Conservation (phyloP, 2,797 vertebrate species). For the Catamblyrhynchus diadema region DNA sequence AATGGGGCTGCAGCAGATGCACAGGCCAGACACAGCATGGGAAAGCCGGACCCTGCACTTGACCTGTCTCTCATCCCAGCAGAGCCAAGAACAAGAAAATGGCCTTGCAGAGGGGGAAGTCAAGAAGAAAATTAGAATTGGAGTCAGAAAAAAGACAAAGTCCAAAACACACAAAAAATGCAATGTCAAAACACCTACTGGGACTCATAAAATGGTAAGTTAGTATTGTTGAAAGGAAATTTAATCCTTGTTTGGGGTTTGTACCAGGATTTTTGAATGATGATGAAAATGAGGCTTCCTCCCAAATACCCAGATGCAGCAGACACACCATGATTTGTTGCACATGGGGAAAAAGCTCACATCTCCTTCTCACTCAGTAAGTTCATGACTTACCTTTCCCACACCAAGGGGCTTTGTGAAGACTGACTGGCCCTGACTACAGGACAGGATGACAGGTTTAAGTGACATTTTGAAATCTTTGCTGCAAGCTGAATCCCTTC, state of each 20-base stretch:
- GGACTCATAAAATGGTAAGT: neutral
- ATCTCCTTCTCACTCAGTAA: neutral
- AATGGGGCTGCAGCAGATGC: neutral
- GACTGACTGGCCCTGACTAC: neutral
- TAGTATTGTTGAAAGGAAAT: neutral
- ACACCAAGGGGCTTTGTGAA: neutral
- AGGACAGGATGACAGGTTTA: neutral
- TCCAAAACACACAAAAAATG: neutral
- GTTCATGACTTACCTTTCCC: neutral
- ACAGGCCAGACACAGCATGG: neutral
- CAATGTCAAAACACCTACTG: neutral
- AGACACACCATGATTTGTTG: accelerated
- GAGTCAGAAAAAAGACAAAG: neutral
- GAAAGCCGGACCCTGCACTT: neutral
- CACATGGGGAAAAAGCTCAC: neutral
- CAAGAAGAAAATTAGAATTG: neutral
- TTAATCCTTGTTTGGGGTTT: neutral
- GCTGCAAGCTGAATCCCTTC: neutral
- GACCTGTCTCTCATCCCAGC: neutral
- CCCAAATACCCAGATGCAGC: neutral
- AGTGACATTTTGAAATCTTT: neutral
- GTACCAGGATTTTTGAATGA: neutral
- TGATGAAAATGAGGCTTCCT: neutral
- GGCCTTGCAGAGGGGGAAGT: neutral
- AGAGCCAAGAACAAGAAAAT: neutral